These are phyloP conservation scores for Hydropsyche betteni DNA, from an alignment of 2,888 invertebrate species.

Conservation along the genomic window DNA sequence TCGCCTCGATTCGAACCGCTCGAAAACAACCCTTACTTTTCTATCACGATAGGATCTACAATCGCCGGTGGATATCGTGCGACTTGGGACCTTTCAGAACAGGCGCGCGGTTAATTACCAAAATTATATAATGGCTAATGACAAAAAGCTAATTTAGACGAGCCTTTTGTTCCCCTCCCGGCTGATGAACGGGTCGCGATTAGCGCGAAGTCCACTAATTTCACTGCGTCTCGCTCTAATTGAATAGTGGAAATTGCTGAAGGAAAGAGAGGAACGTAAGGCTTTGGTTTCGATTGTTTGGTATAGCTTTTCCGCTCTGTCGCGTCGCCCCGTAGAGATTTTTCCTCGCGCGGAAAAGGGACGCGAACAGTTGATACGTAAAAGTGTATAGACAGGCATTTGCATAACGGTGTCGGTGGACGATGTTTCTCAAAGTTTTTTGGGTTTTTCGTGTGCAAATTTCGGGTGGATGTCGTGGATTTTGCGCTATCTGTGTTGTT, in stretches of 20 bases:
- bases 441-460: too few relatives aligned
- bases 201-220: constrained; percentile 6
- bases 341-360: constrained; percentile 23
- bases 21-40: constrained; percentile 32
- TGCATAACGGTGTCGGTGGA: constrained; percentile 50
- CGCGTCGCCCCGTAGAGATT: constrained; percentile 2
- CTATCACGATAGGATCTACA: constrained; percentile 3
- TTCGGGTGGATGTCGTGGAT: neutral
- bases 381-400: constrained; percentile 43
- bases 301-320: constrained; percentile 6
- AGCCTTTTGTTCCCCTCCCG: constrained; percentile 50
- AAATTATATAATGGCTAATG: constrained; percentile 53
- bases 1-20: constrained; percentile 8
- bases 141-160: constrained; percentile 52
- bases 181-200: constrained; percentile 44
- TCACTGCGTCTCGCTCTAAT: constrained; percentile 13
- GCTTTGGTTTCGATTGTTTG: too few relatives aligned
- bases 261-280: too few relatives aligned
- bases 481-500: neutral
- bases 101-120: constrained; percentile 49
- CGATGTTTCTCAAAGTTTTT: constrained; percentile 30
- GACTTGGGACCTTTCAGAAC: too few relatives aligned
- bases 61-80: too few relatives aligned
- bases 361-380: constrained; percentile 26
- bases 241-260: neutral